Evolutionary conservation across 2,113 vertebrate genomes (phyloP).

Genomic region (Ochotona princeps): DNA sequence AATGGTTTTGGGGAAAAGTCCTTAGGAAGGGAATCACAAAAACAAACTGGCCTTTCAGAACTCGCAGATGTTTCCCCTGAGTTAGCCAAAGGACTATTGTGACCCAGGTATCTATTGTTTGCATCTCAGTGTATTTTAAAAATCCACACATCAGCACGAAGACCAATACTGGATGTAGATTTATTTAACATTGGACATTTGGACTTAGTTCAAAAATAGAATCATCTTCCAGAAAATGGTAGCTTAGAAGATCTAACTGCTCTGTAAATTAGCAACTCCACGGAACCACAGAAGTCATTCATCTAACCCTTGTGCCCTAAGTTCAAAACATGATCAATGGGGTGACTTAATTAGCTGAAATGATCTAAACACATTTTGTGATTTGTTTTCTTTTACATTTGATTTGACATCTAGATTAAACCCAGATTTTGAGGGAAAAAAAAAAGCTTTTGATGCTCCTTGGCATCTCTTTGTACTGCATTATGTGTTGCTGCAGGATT

Average conservation of each 20-base stretch:
- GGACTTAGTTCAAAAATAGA: slow-evolving; percentile 53
- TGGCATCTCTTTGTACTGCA: slow-evolving; percentile 76
- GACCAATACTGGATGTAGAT: slow-evolving; percentile 9
- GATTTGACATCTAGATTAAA: slow-evolving; percentile 80
- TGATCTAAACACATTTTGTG: slow-evolving; percentile 58
- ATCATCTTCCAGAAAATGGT: slow-evolving; percentile 42
- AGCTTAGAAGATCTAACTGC: slow-evolving; percentile 7
- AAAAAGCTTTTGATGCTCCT: slow-evolving; percentile 75
- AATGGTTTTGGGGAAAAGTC: neutral
- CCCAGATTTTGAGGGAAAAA: slow-evolving; percentile 63
- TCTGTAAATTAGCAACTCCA: slow-evolving; percentile 64
- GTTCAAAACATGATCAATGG: slow-evolving; percentile 73
- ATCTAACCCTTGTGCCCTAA: slow-evolving; percentile 50
- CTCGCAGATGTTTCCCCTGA: neutral
- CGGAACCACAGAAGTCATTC: slow-evolving; percentile 50
- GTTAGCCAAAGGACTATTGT: slow-evolving; percentile 19
- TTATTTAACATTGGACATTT: slow-evolving; percentile 61
- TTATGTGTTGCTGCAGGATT: slow-evolving; percentile 79
- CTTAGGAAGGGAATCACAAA: neutral
- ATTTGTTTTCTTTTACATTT: slow-evolving; percentile 77
- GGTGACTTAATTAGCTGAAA: slow-evolving; percentile 74
- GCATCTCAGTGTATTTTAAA: neutral
- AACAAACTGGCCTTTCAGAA: neutral
- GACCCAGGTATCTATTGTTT: neutral
- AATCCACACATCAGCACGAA: neutral